Percentiles rank a stretch among this genome's conserved stretches.
These are phyloP conservation scores for Brachyopa scutellaris DNA, from an alignment of 2,888 invertebrate species.

Conservation along the genomic window DNA sequence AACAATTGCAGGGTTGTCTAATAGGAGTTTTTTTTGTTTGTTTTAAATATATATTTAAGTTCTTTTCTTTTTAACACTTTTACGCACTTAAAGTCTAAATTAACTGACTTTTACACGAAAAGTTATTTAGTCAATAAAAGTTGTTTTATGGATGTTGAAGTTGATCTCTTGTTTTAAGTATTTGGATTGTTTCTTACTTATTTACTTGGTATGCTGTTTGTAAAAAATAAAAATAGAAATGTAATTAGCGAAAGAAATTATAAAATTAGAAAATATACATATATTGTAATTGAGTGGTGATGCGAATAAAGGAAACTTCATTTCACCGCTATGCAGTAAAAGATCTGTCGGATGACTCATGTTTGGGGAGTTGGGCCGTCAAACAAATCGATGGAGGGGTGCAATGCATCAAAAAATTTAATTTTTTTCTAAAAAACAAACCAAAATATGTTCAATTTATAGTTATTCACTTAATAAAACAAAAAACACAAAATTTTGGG, in stretches of 20 bases:
- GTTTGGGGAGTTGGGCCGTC: constrained; percentile 1
- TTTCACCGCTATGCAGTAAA: not conserved
- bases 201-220: constrained; percentile 11
- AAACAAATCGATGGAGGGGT: constrained; percentile 31
- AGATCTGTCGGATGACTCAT: constrained; percentile 45
- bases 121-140: constrained; percentile 33
- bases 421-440: no score
- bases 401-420: constrained; percentile 2
- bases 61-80: constrained; percentile 24
- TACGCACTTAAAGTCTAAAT: constrained; percentile 39
- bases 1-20: constrained; percentile 27
- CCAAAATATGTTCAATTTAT: no score
- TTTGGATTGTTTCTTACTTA: constrained; percentile 5
- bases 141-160: constrained; percentile 37
- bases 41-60: no score
- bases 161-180: constrained; percentile 31
- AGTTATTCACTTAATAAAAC: no score
- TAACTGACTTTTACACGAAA: constrained; percentile 36
- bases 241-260: constrained; percentile 24
- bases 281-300: constrained; percentile 5
- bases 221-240: not conserved
- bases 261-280: no score
- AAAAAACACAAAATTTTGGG: no score
- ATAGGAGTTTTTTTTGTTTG: not conserved
- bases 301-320: constrained; percentile 17